These are phyloP conservation scores for Lerema accius DNA, from an alignment of 1,140 invertebrate genomes.

Conservation along the genomic window DNA sequence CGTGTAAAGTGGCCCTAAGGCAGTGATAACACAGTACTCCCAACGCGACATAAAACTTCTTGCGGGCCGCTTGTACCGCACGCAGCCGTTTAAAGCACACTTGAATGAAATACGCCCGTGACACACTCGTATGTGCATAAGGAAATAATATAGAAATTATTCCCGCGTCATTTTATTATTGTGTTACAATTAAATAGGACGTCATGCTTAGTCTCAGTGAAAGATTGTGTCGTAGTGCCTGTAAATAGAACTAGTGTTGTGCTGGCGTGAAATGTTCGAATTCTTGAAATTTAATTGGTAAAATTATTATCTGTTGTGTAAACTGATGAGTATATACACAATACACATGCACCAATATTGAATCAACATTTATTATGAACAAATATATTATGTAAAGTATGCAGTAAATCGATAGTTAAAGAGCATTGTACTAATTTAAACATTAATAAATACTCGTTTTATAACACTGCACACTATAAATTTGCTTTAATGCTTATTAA, in stretches of 20 bases:
- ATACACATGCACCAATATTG: no score
- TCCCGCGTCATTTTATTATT: neutral
- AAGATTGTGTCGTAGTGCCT: neutral
- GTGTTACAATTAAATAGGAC: neutral
- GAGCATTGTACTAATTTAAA: neutral
- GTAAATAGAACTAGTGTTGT: neutral
- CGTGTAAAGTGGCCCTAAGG: constrained; percentile 14
- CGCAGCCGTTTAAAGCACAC: no score
- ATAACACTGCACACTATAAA: no score
- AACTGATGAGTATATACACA: no score
- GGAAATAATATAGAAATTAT: constrained; percentile 21
- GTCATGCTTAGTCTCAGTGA: neutral
- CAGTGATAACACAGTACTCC: constrained; percentile 11
- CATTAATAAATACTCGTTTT: neutral
- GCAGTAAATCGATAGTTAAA: no score
- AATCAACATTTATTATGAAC: no score
- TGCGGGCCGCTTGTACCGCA: neutral
- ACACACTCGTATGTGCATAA: constrained; percentile 4
- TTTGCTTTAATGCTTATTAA: no score
- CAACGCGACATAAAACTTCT: neutral
- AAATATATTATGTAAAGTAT: no score
- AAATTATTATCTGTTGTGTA: no score
- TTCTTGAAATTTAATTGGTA: constrained; percentile 22
- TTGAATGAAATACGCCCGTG: neutral
- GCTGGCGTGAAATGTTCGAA: constrained; percentile 16